Evolutionary conservation across 2,888 invertebrate genomes (phyloP).

Genomic region (Catotricha subobsoleta): DNA sequence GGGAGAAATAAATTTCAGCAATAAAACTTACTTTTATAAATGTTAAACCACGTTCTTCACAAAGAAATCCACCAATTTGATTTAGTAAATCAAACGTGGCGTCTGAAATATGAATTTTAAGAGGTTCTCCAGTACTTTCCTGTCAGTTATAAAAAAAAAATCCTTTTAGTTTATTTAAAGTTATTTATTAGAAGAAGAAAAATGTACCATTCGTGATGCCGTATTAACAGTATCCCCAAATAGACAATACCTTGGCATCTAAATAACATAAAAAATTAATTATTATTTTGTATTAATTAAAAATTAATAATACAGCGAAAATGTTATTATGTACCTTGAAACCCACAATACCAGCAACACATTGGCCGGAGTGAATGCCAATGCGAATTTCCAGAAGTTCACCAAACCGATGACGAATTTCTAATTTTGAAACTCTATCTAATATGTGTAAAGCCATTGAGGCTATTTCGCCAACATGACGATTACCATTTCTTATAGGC

Average conservation of each 20-base stretch:
- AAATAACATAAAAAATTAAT: no score
- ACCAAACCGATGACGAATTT: constrained; percentile 74
- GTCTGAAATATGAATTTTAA: constrained; percentile 82
- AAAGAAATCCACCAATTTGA: constrained; percentile 62
- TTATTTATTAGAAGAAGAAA: no score
- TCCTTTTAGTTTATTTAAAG: no score
- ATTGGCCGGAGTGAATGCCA: constrained; percentile 80
- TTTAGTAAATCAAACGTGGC: constrained; percentile 72
- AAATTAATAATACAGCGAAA: no score
- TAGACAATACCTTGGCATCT: constrained; percentile 85
- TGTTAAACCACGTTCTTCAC: constrained; percentile 63
- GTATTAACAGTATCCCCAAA: constrained; percentile 89
- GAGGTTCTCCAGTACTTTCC: constrained; percentile 78
- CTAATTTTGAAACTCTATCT: constrained; percentile 70
- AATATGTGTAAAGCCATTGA: constrained; percentile 76
- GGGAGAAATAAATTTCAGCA: no score
- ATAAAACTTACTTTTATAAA: no score
- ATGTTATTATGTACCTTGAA: no score
- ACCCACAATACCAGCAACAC: constrained; percentile 83
- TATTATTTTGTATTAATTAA: no score
- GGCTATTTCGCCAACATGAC: constrained; percentile 84
- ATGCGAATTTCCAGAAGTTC: constrained; percentile 82
- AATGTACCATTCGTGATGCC: constrained; percentile 76
- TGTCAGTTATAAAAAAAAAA: no score
- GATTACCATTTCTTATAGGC: constrained; percentile 73